Base-by-base conservation (phyloP, 2,113 vertebrate genomes). In the Ibidorhyncha struthersii region DNA sequence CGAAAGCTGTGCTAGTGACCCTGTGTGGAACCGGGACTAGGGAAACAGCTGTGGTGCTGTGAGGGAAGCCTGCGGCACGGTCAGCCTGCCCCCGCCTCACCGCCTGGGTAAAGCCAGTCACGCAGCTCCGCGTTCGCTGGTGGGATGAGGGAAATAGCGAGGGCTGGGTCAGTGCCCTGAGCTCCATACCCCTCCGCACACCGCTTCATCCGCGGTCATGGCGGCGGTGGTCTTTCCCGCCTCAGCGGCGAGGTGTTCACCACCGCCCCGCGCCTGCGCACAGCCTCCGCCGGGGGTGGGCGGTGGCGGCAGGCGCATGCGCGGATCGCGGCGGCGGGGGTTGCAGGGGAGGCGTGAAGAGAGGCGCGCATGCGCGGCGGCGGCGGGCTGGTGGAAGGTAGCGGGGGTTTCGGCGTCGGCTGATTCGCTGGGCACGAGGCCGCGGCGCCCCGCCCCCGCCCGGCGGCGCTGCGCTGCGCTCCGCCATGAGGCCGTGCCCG, bases 401-500 rank as follows among this genome's bases (percentile, higher is more conserved):
- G 65, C 41, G 41, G 10, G 4, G 56, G 5, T 36, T 58, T 85
- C 59, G 43, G 70, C 21, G 15, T 30, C 61, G 36, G 69, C 87
- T 43, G 87, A 82, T 89, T 82, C 78, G 78, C 43, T 29, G 59
- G 19, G 40, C 73, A 32, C 21, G 14, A 62, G 26, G 66, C 77
- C 38, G 77, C 14, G 17, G 19, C 73, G 14, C 29, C 40, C 73
- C 43, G 92, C 86, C 43, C 45, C 45, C 45, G 45, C 45, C 45
- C 45, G 45, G 45, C 45, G 45, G 45, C 45, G 45, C 45, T 47
- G 45, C 45, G 43, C 43, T 45, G 43, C 43, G 43, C 43, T 45
- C 73, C 43, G 92, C 86, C 43, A 91, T 91, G 92, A 86, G 94
- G 90, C 71, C 49, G 56, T 66, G 77, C 83, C 84, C 55, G 89